Base-by-base conservation (phyloP, 1,140 invertebrate species). In the Homalodisca vitripennis region DNA sequence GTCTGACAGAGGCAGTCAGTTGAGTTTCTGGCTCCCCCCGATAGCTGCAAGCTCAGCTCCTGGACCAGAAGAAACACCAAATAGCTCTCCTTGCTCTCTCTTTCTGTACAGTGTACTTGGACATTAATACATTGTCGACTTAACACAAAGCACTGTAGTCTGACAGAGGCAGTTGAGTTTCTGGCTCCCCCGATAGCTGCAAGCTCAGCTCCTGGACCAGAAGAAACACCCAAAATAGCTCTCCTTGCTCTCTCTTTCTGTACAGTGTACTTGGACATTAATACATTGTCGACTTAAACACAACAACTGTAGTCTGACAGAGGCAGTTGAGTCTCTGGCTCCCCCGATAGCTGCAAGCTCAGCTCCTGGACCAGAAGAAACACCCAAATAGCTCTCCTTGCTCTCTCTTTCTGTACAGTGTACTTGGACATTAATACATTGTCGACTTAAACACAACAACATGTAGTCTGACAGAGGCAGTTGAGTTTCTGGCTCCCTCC, bases 11-110 rank as follows among this genome's bases (percentile, higher is more conserved):
- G 97, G 97, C 73, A 99, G 83, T 73, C 96, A 89, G 0, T 84
- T 88, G 81, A 99, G 97, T 30, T 83, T 76, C 78, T 98, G n/a
- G n/a, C n/a, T n/a, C n/a, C 93, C 69, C 89, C 89, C 32, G 89
- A 87, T 48, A 98, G 79, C 46, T 86, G 88, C 71, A 97, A 78
- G 46, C 91, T 93, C 22, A 98, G 81, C 75, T 93, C 89, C 63
- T 97, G 84, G 27, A 99, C 85, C 34, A 97, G 80, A 77, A 99
- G 96, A 78, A 98, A 99, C 1, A 96, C 93, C 97, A 85, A 68
- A 99, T 98, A 0, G 95, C 93, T 71, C 93, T 85, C 62, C 97
- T 85, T 12, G 95, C 94, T 80, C 95, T 85, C 81, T 99, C 97
- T 71, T 97, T 93, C 91, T 93, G 29, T 63, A 55, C 34, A 41